Percentiles rank a stretch among this genome's conserved stretches.
phyloP scores from a whole-genome alignment of 2,113 vertebrate species.

The Bubo blakistoni region DNA sequence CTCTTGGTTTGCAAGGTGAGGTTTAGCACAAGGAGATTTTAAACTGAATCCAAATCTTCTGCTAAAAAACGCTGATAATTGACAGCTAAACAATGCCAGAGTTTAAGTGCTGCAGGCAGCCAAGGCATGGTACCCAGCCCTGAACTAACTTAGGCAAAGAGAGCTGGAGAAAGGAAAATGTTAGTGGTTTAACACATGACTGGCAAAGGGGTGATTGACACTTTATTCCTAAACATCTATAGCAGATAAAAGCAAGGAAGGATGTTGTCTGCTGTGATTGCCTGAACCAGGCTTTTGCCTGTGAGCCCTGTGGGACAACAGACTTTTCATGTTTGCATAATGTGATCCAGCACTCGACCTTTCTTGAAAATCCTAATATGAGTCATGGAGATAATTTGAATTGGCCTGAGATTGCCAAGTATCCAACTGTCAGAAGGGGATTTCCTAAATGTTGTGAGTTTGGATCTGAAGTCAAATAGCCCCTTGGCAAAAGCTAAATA shows the following conservation, averaged over 20 bases:
- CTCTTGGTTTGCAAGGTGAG: not conserved
- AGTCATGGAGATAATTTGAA: not conserved
- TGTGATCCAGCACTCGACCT: not conserved
- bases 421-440: not conserved
- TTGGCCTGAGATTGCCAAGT: not conserved
- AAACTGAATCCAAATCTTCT: not conserved
- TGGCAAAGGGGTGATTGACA: not conserved
- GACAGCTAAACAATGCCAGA: not conserved
- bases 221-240: not conserved
- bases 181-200: not conserved
- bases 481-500: not conserved
- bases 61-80: not conserved
- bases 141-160: not conserved
- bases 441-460: not conserved
- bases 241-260: not conserved
- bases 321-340: not conserved
- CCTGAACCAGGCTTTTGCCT: not conserved
- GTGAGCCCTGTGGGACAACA: not conserved
- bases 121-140: not conserved
- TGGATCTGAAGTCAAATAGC: not conserved
- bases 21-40: not conserved
- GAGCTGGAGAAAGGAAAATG: not conserved
- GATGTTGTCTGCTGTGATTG: not conserved
- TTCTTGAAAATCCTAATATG: not conserved
- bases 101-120: not conserved